Percentiles rank a stretch among this genome's conserved stretches.
Evolutionary conservation across 2,888 invertebrate species (phyloP).

Genomic region (Ethmia dodecea): DNA sequence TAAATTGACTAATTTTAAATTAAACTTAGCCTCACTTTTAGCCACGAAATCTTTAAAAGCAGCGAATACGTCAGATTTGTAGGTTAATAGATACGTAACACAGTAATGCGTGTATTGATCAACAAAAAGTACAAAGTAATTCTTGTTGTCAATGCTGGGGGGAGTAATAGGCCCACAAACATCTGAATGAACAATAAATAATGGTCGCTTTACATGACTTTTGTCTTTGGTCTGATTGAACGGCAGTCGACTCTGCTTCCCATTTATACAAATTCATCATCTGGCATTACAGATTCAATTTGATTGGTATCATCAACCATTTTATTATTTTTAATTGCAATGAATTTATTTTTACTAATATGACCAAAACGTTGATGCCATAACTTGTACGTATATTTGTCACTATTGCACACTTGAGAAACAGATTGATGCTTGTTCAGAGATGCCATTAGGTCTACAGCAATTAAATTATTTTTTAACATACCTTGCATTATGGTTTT

Average conservation of each 20-base stretch:
- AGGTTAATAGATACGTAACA: conserved; percentile 30
- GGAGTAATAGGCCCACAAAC: conserved; percentile 36
- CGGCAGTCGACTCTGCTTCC: conserved; percentile 37
- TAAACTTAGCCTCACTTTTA: conserved; percentile 26
- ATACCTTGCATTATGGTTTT: conserved; percentile 14
- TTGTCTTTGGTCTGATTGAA: conserved; percentile 27
- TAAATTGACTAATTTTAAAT: conserved; percentile 28
- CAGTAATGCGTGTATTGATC: conserved; percentile 38
- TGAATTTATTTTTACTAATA: conserved; percentile 24
- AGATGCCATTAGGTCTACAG: conserved; percentile 10
- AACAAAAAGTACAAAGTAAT: conserved; percentile 33
- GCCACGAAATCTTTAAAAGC: conserved; percentile 23
- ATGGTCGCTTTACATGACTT: conserved; percentile 27
- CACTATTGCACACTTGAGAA: conserved; percentile 18
- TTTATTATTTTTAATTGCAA: conserved; percentile 15
- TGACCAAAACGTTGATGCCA: conserved; percentile 31
- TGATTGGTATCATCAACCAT: conserved; percentile 15
- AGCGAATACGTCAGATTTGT: conserved; percentile 29
- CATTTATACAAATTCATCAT: conserved; percentile 30
- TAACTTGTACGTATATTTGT: conserved; percentile 20
- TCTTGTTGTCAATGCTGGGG: conserved; percentile 29
- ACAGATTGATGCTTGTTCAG: conserved; percentile 4
- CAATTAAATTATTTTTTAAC: conserved; percentile 15
- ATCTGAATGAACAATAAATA: conserved; percentile 35
- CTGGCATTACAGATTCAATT: conserved; percentile 12